Evolutionary conservation across 2,888 invertebrate species (phyloP).

Genomic region (Chaetogeoica ovagalla): DNA sequence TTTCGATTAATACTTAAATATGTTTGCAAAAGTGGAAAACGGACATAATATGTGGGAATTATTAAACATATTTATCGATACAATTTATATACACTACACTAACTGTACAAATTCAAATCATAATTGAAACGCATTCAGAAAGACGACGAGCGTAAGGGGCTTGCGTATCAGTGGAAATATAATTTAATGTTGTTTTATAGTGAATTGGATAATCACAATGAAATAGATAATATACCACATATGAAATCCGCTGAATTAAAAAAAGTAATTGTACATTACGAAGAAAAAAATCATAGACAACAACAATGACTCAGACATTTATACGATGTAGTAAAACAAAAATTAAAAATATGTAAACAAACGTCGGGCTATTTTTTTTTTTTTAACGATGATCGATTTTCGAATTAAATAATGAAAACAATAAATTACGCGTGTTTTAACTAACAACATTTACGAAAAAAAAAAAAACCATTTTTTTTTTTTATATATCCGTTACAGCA

Average conservation of each 20-base stretch:
- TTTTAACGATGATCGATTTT: not conserved
- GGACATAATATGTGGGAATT: too few relatives aligned
- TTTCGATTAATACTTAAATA: too few relatives aligned
- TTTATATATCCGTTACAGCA: conserved; percentile 7
- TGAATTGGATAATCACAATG: not conserved
- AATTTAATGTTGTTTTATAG: too few relatives aligned
- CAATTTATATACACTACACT: not conserved
- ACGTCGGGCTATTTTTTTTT: not conserved
- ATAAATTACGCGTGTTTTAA: not conserved
- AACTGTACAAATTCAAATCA: not conserved
- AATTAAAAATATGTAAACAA: not conserved
- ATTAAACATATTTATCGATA: not conserved
- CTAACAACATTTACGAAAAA: not conserved
- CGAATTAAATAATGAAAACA: not conserved
- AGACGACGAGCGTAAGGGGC: too few relatives aligned
- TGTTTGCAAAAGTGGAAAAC: too few relatives aligned
- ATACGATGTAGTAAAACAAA: not conserved
- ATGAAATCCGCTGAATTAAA: not conserved
- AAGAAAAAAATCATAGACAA: not conserved
- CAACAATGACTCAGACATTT: not conserved
- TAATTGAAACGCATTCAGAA: too few relatives aligned
- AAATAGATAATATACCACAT: not conserved
- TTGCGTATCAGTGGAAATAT: too few relatives aligned
- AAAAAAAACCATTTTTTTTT: conserved; percentile 10
- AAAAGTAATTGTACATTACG: not conserved